Percentiles rank a stretch among this genome's conserved stretches.
Evolutionary conservation across 2,888 invertebrate species (phyloP).

Genomic region (Carterocephalus palaemon): DNA sequence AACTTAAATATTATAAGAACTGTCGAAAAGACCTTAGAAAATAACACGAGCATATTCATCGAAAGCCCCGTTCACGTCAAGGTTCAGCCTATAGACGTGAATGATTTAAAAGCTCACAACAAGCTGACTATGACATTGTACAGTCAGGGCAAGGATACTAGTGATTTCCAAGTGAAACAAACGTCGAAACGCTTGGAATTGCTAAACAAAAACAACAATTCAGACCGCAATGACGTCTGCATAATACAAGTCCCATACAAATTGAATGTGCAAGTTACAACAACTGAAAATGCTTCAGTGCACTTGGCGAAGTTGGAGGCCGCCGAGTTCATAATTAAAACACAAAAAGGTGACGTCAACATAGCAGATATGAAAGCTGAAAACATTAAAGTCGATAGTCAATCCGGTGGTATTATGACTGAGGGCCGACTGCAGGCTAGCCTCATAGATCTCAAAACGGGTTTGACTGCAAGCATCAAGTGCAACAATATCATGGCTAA

Average conservation of each 20-base stretch:
- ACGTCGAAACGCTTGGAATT: constrained; percentile 68
- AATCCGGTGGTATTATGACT: constrained; percentile 55
- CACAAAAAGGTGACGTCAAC: constrained; percentile 61
- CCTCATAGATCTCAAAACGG: constrained; percentile 66
- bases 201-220: constrained; percentile 61
- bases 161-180: constrained; percentile 73
- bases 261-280: constrained; percentile 64
- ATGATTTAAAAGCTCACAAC: constrained; percentile 65
- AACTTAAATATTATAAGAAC: constrained; percentile 68
- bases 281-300: constrained; percentile 67
- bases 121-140: constrained; percentile 70
- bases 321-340: constrained; percentile 67
- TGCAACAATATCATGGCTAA: constrained; percentile 72
- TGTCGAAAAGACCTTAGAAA: constrained; percentile 71
- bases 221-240: constrained; percentile 67
- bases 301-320: constrained; percentile 64
- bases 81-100: constrained; percentile 69
- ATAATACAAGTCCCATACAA: constrained; percentile 72
- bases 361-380: constrained; percentile 63
- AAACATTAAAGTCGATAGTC: constrained; percentile 62
- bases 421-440: constrained; percentile 62
- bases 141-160: constrained; percentile 63
- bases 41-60: constrained; percentile 68
- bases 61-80: constrained; percentile 75
- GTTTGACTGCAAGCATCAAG: constrained; percentile 53